Conservation (phyloP, 2,797 vertebrate species). For the Rhinella marina region DNA sequence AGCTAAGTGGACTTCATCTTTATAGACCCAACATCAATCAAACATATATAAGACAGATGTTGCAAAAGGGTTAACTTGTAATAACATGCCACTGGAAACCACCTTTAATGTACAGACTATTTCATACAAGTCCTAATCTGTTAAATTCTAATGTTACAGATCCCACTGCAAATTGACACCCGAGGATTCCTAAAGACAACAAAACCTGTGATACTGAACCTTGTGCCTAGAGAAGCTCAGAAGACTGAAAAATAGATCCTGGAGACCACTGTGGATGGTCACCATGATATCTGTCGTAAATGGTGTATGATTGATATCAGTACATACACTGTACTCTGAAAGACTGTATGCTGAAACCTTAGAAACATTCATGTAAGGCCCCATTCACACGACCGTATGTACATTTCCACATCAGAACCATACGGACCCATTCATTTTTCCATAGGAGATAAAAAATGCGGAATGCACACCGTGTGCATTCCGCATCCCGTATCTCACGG, state of each 20-base stretch:
- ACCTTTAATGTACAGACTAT: background rate
- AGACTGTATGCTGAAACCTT: background rate
- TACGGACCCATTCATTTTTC: too few species aligned
- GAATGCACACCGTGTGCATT: too few species aligned
- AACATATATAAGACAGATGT: too few species aligned
- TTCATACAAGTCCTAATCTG: background rate
- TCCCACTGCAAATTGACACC: background rate
- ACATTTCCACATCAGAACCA: too few species aligned
- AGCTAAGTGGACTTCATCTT: too few species aligned
- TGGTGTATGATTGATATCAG: background rate
- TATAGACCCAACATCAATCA: too few species aligned
- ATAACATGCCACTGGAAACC: background rate
- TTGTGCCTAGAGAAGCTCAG: slow-evolving; percentile 68
- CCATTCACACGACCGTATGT: too few species aligned
- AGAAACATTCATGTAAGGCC: background rate
- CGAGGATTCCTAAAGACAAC: slow-evolving; percentile 69
- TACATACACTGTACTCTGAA: background rate
- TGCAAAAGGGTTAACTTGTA: too few species aligned
- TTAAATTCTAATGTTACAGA: slow-evolving; percentile 1
- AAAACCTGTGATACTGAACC: slow-evolving; percentile 77
- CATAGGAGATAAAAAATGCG: too few species aligned
- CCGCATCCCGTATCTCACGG: too few species aligned
- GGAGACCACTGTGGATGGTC: background rate
- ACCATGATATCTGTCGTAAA: background rate
- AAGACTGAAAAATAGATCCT: slow-evolving; percentile 10